phyloP scores from a whole-genome alignment of 2,888 invertebrate species.

The Silvanus unidentatus region DNA sequence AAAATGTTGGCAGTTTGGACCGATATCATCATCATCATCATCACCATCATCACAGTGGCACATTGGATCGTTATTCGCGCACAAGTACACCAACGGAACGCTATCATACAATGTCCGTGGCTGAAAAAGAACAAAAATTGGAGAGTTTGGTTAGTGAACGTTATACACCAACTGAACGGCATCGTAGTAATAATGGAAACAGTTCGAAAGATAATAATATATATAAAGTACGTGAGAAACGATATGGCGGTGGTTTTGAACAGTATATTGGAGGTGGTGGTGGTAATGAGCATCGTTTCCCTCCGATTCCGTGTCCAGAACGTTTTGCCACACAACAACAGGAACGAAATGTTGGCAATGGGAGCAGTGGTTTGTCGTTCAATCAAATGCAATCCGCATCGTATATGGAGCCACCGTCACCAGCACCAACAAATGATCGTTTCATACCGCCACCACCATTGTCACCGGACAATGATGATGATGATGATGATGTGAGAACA shows the following conservation, averaged over 20 bases:
- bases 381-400: constrained; percentile 37
- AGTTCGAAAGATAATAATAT: constrained; percentile 25
- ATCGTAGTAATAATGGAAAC: constrained; percentile 19
- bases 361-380: constrained; percentile 31
- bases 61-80: constrained; percentile 36
- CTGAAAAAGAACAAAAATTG: constrained; percentile 22
- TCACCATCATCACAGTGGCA: constrained; percentile 11
- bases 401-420: constrained; percentile 53
- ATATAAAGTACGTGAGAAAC: constrained; percentile 30
- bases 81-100: constrained; percentile 40
- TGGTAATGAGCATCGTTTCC: constrained; percentile 22
- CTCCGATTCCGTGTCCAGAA: constrained; percentile 44
- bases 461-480: constrained; percentile 43
- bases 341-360: constrained; percentile 15
- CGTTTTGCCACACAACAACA: constrained; percentile 35
- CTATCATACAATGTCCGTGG: constrained; percentile 43
- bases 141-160: too few species aligned
- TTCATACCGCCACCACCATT: constrained; percentile 60
- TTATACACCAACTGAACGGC: constrained; percentile 8
- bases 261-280: constrained; percentile 25
- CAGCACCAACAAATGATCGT: constrained; percentile 52
- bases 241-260: constrained; percentile 14
- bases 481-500: constrained; percentile 12
- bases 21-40: constrained; percentile 31
- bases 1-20: constrained; percentile 37